Evolutionary conservation across 2,888 invertebrate species (phyloP), one percentile per base, ranked within the genome.

Genomic region (Pristionchus japonicus): DNA sequence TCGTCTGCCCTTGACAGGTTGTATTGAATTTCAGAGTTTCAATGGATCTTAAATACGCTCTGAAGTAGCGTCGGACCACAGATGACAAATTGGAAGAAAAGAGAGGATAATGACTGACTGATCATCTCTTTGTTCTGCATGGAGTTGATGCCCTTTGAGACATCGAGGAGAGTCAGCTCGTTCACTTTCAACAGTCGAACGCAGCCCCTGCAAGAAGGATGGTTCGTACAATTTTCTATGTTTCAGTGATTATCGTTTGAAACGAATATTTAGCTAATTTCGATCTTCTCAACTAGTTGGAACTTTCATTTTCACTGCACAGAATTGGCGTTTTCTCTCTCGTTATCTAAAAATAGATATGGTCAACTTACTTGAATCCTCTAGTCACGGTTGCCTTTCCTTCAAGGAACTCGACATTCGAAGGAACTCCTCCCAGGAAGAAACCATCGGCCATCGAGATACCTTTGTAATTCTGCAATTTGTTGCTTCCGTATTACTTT

Each of bases 381-480:
- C 89, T 77, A 23, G 86, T 86, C 15, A 90, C 86, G 52, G 91
- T 90, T 27, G 92, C 89, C 74, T 90, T 91, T 47, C 89, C 89
- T n/a, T 90, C 89, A 31, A 92, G 83, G 52, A 89, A 91, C 43
- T 91, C 90, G 40, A 91, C 89, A 74, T 91, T 89, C 15, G 67
- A 23, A 34, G 92, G 92, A 23, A 89, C 91, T 37, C 91, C 91
- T 11, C 92, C 92, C n/a, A 92, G 67, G 89, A 90, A 92, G 2
- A 92, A 90, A 0, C 91, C 91, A 49, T 91, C 90, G 37, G 91
- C 91, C 89, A 91, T 91, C 17, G 91, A 89, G 80, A 92, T 92
- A 31, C 92, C 92, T 88, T 91, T 92, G 90, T 90, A 92, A 86
- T 90, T 89, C 90, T 92, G 86, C 37, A 91, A 89, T 57, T 43